A percentile compares a stretch with the other conserved stretches of the same genome.
These are phyloP conservation scores for Saxidomus purpurata DNA, from an alignment of 1,140 invertebrate species.

Conservation along the genomic window DNA sequence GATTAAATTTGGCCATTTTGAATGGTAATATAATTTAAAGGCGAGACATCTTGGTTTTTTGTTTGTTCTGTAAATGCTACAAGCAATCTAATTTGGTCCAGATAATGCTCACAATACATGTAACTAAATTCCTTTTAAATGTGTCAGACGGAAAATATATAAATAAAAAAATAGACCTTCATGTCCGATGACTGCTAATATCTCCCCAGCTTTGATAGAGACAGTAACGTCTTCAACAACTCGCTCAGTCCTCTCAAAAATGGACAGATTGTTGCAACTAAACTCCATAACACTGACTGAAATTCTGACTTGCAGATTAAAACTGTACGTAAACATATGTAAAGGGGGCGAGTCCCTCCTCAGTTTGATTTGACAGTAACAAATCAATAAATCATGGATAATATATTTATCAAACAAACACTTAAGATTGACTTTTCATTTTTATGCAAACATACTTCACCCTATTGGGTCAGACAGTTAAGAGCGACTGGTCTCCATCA, in stretches of 20 bases:
- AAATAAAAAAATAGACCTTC: background rate
- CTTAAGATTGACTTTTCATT: background rate
- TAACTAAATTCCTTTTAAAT: background rate
- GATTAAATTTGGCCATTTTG: too few relatives aligned
- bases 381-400: background rate
- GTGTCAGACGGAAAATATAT: background rate
- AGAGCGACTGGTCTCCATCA: too few relatives aligned
- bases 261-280: slow-evolving; percentile 1
- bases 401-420: background rate
- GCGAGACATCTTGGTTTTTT: too few relatives aligned
- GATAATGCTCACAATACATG: background rate
- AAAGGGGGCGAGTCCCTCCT: background rate
- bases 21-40: background rate
- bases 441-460: background rate
- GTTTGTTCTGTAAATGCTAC: background rate
- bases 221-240: background rate
- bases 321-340: background rate
- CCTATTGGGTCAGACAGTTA: background rate
- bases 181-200: slow-evolving; percentile 2
- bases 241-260: background rate
- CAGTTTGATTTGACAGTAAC: background rate
- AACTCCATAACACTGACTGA: background rate
- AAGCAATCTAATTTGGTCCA: background rate
- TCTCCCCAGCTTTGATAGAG: background rate
- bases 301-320: background rate